A percentile compares a stretch with the other conserved stretches of the same genome.
Conservation (phyloP, 2,888 invertebrate species). For the Hedychridium roseum region DNA sequence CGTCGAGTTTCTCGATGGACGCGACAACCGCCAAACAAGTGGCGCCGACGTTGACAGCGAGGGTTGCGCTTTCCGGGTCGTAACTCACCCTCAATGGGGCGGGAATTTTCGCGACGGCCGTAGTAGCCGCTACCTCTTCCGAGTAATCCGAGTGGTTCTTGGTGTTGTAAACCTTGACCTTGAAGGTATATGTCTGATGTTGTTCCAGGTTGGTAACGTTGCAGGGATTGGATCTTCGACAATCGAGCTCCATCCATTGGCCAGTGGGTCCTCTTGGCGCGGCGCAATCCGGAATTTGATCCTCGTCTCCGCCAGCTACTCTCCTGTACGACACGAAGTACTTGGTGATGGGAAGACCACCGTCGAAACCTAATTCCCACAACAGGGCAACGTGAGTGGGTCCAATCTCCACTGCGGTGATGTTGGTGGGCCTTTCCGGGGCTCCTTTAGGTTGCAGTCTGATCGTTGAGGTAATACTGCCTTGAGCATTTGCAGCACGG, state of each 20-base stretch:
- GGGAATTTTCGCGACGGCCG: constrained; percentile 85
- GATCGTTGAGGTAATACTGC: constrained; percentile 79
- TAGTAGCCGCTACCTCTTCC: constrained; percentile 81
- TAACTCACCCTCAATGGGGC: constrained; percentile 82
- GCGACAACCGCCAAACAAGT: constrained; percentile 82
- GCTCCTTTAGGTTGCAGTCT: constrained; percentile 85
- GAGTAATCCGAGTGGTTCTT: constrained; percentile 89
- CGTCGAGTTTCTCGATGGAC: constrained; percentile 76
- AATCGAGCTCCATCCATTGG: constrained; percentile 86
- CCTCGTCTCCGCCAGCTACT: constrained; percentile 71
- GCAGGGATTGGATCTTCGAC: constrained; percentile 86
- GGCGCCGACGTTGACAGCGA: constrained; percentile 82
- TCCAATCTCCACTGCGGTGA: constrained; percentile 78
- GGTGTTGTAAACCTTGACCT: constrained; percentile 88
- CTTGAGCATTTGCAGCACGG: constrained; percentile 83
- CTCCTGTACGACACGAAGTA: constrained; percentile 86
- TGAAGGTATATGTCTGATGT: constrained; percentile 86
- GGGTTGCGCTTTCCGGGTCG: constrained; percentile 78
- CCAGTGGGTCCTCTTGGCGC: constrained; percentile 67
- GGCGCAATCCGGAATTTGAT: constrained; percentile 72
- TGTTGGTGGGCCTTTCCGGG: constrained; percentile 81
- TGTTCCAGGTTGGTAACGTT: constrained; percentile 87
- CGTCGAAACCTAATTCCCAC: constrained; percentile 93
- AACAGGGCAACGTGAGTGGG: constrained; percentile 81
- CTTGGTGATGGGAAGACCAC: constrained; percentile 85